Base-by-base conservation (phyloP, 2,113 vertebrate genomes). In the Tetrax tetrax region DNA sequence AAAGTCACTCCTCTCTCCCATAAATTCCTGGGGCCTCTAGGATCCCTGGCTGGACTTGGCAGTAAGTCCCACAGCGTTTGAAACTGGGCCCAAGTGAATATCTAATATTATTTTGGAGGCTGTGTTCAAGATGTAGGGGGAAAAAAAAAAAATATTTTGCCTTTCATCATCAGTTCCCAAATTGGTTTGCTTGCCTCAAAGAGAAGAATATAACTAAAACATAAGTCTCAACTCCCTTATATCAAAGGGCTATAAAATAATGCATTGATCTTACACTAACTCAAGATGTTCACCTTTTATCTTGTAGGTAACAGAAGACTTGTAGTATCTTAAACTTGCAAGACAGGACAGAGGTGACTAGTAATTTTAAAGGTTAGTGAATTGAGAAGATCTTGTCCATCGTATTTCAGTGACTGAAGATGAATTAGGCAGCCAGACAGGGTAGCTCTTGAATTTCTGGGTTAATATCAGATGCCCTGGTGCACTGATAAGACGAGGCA, bases 1-100 rank as follows among this genome's bases (percentile, higher is more conserved):
- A 43, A 78, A 83, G 69, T 65, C 27, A 37, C 66, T 68, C 66
- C 87, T 80, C 33, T 18, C 59, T 83, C 47, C 47, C 60, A 57
- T 59, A 28, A 72, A 41, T 33, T 75, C 56, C 80, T 66, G 77
- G 72, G 89, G 86, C 90, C 89, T 91, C 77, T 10, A 20, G 88
- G 68, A 92, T 71, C 51, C 35, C 53, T 51, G 76, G 60, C 83
- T 74, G 83, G 80, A 12, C 57, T 85, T 95, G 95, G 90, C 95
- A 87, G 43, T 1, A 13, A 50, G 48, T 74, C 75, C 50, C 31
- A 16, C 35, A 28, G 66, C 5, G 1, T 61, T 61, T 83, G 54
- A 74, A 54, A 33, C 63, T 24, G 65, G 80, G 74, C 59, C 93
- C 75, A 33, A 47, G 61, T 75, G 80, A 68, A 20, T 79, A 64